phyloP scores from a whole-genome alignment of 1,140 invertebrate genomes.

The Drosophila watanabei region DNA sequence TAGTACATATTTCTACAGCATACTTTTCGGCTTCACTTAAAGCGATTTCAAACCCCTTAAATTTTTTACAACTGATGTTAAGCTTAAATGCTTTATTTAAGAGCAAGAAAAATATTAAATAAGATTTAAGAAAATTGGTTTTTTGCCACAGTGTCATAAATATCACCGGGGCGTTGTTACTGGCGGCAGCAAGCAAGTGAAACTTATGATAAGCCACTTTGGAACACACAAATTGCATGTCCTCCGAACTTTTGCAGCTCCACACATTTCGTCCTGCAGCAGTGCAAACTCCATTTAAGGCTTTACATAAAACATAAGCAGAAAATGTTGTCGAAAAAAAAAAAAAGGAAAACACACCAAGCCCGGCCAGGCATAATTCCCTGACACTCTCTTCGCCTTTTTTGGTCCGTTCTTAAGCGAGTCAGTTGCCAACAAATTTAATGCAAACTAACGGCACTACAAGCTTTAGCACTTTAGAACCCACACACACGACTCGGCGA shows the following conservation, averaged over 20 bases:
- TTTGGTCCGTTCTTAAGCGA: slow-evolving; percentile 34
- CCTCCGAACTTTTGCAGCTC: slow-evolving; percentile 21
- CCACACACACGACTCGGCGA: slow-evolving; percentile 11
- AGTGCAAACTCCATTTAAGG: slow-evolving; percentile 47
- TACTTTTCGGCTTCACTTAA: background rate
- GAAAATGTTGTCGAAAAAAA: slow-evolving; percentile 43
- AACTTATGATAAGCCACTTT: slow-evolving; percentile 48
- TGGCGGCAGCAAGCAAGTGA: background rate
- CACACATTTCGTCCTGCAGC: slow-evolving; percentile 10
- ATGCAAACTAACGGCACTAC: slow-evolving; percentile 68
- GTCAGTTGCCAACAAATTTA: slow-evolving; percentile 51
- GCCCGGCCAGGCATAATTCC: slow-evolving; percentile 39
- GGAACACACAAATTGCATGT: slow-evolving; percentile 44
- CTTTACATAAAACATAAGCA: slow-evolving; percentile 54
- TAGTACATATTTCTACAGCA: background rate
- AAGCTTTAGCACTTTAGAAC: slow-evolving; percentile 71
- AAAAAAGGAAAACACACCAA: slow-evolving; percentile 17
- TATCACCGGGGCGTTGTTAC: slow-evolving; percentile 1
- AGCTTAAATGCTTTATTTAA: background rate
- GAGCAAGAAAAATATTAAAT: background rate
- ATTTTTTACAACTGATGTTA: background rate
- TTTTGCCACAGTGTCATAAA: slow-evolving; percentile 15
- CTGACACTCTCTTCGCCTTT: slow-evolving; percentile 33
- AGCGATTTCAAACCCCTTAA: background rate
- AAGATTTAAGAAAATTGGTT: slow-evolving; percentile 16